Conservation (phyloP, 1,140 invertebrate genomes). For the Ooceraea biroi region DNA sequence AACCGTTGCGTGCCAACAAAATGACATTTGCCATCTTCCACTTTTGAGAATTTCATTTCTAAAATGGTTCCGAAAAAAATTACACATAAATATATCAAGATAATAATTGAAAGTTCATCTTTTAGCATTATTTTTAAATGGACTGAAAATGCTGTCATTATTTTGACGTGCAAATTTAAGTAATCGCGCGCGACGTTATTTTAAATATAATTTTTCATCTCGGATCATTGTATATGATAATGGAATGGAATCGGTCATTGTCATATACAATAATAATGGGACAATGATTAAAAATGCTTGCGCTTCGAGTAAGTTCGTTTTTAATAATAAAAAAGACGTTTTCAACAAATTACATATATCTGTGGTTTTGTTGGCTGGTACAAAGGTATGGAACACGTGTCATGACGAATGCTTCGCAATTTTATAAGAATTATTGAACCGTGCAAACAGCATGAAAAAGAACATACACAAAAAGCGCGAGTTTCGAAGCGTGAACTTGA, state of each 20-base stretch:
- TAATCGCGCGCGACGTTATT: no score
- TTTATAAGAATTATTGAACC: conserved; percentile 18
- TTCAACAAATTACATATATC: background rate
- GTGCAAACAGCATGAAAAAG: background rate
- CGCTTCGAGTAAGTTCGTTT: background rate
- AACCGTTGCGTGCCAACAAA: background rate
- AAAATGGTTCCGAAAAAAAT: background rate
- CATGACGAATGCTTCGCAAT: conserved; percentile 8
- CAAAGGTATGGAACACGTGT: conserved; percentile 14
- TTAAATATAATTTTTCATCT: no score
- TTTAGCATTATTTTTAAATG: background rate
- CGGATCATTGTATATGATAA: background rate
- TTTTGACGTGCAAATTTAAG: background rate
- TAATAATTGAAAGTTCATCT: background rate
- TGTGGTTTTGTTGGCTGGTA: conserved; percentile 16
- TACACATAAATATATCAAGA: background rate
- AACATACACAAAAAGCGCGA: background rate
- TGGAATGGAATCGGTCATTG: no score
- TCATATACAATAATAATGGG: no score
- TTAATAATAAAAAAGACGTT: conserved; percentile 9
- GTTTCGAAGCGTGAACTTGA: background rate
- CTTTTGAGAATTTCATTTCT: background rate
- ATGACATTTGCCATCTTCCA: background rate
- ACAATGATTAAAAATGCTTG: no score
- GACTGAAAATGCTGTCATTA: background rate